Evolutionary conservation across 2,113 vertebrate genomes (phyloP).

Genomic region (Hiodon tergisus): DNA sequence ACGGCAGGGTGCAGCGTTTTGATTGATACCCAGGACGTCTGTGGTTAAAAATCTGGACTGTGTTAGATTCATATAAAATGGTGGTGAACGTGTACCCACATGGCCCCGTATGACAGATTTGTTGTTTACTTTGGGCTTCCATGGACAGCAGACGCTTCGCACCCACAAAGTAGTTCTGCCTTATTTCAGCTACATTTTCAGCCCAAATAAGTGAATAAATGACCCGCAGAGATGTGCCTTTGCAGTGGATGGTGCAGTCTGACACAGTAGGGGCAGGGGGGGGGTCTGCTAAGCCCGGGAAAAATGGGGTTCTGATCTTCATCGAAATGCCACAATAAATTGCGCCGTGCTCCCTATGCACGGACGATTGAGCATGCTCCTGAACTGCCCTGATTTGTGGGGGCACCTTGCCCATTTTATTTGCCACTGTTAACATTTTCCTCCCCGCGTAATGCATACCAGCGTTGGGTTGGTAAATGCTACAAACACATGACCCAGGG

Average conservation of each 20-base stretch:
- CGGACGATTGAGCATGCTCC: slow-evolving; percentile 70
- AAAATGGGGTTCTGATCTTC: slow-evolving; percentile 68
- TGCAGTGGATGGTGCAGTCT: not conserved
- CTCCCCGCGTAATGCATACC: slow-evolving; percentile 71
- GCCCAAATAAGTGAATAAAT: not conserved
- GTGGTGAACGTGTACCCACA: slow-evolving; percentile 44
- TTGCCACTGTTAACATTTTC: slow-evolving; percentile 78
- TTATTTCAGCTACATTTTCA: not conserved
- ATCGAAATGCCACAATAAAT: slow-evolving; percentile 75
- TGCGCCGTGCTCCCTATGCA: slow-evolving; percentile 56
- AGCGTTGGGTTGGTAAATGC: slow-evolving; percentile 65
- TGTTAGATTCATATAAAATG: slow-evolving; percentile 37
- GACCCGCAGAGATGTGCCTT: no score
- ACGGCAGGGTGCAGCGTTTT: slow-evolving; percentile 58
- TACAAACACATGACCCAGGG: slow-evolving; percentile 71
- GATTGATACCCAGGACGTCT: slow-evolving; percentile 55
- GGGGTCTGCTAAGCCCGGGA: slow-evolving; percentile 40
- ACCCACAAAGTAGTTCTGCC: not conserved
- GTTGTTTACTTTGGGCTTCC: not conserved
- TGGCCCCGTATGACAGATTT: not conserved
- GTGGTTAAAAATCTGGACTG: slow-evolving; percentile 39
- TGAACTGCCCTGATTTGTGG: slow-evolving; percentile 73
- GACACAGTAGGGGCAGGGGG: slow-evolving; percentile 21
- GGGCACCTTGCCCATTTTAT: slow-evolving; percentile 75
- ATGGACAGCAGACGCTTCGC: not conserved